Evolutionary conservation across 2,888 invertebrate species (phyloP), one percentile per base, ranked within the genome.

Genomic region (Dasysyrphus tricinctus): DNA sequence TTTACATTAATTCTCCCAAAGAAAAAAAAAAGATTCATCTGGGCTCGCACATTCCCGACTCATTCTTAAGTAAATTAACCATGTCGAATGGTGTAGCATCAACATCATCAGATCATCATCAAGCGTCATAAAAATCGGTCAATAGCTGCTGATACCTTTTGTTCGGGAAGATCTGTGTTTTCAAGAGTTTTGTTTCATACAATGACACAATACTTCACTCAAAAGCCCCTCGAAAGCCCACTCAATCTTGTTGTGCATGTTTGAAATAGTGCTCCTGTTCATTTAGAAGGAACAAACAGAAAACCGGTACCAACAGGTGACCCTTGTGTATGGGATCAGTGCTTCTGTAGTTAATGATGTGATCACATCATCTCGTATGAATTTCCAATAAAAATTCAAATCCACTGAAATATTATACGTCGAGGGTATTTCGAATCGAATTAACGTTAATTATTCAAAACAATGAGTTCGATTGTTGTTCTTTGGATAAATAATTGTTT

Each of bases 71-170:
- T 75, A 86, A 86, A 86, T 86, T 74, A 82, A 75, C 86, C 86
- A 79, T 72, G 59, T 79, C 86, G 34, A 86, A 86, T 86, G 37
- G 75, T 78, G 70, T 75, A 79, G 70, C 81, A 86, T 79, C 86
- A 86, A 86, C 86, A 81, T 81, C 63, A 69, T 69, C 75, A 51
- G 78, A 86, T 86, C 69, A 81, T 86, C 80, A 77, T 74, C 80
- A 74, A 78, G 81, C 75, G 79, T 75, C 86, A 86, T 86, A 81
- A 86, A 86, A 86, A 70, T 78, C 81, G 86, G 81, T 86, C 86
- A 81, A 75, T 74, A 74, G 16, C 79, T 72, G 79, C 63, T 79
- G 79, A 75, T 69, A 51, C 54, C 70, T 70, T 74, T 86, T 81
- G 78, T 81, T 65, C 56, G 11, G n/a, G 77, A 51, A 34, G 49